A percentile compares a stretch with the other conserved stretches of the same genome.
Evolutionary conservation across 2,797 vertebrate genomes (phyloP).

Genomic region (Lerista edwardsae): DNA sequence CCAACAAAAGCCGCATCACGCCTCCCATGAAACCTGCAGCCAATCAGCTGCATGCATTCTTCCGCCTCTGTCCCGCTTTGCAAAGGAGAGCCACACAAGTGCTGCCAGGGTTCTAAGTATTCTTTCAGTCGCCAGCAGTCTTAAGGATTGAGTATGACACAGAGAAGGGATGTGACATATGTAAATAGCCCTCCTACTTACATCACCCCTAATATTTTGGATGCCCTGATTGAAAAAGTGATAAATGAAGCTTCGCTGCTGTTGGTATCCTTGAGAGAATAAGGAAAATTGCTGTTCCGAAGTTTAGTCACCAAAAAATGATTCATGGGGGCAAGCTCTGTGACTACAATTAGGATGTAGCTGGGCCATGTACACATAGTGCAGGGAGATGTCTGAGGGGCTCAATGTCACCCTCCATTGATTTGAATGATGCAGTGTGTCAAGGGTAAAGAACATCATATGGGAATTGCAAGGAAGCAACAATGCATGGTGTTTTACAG

Average conservation of each 20-base stretch:
- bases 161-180: not conserved
- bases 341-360: not conserved
- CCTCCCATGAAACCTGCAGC: too few relatives aligned
- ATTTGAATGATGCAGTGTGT: slow-evolving; percentile 31
- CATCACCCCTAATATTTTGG: not conserved
- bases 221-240: not conserved
- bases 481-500: slow-evolving; percentile 9
- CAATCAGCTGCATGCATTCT: too few relatives aligned
- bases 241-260: slow-evolving; percentile 14
- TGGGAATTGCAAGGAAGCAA: slow-evolving; percentile 37
- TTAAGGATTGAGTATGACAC: not conserved
- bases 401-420: not conserved
- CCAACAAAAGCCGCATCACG: too few relatives aligned
- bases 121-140: not conserved
- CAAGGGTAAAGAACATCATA: not conserved
- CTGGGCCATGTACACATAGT: not conserved
- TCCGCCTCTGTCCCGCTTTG: too few relatives aligned
- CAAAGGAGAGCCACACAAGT: too few relatives aligned
- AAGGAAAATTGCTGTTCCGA: not conserved
- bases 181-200: not conserved
- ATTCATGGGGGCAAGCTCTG: not conserved
- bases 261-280: slow-evolving; percentile 6
- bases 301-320: not conserved
- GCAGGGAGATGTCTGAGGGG: not conserved
- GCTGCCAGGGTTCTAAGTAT: too few relatives aligned